Percentiles rank a stretch among this genome's conserved stretches.
Evolutionary conservation across 92 coral and sea anemone genomes (phyloP).

Genomic region (Parazoanthus swiftii): DNA sequence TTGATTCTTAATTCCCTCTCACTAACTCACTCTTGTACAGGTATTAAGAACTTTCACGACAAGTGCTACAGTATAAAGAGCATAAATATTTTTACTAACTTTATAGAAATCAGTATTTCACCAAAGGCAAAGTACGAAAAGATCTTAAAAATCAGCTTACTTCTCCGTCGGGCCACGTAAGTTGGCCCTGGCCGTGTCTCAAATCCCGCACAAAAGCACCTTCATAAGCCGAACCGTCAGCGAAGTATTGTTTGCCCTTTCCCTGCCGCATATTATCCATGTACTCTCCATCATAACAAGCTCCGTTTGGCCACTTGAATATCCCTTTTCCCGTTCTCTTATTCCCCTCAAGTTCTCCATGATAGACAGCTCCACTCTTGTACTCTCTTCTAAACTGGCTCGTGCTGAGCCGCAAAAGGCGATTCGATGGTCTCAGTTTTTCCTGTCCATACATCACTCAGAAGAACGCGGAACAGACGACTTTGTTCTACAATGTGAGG

Average conservation of each 20-base stretch:
- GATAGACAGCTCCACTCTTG: conserved; percentile 87
- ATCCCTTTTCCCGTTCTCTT: conserved; percentile 88
- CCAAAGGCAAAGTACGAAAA: not conserved
- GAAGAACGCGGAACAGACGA: not conserved
- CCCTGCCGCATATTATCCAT: conserved; percentile 91
- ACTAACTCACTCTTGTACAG: not conserved
- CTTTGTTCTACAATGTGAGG: not conserved
- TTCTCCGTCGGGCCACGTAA: conserved; percentile 90
- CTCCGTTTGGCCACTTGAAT: conserved; percentile 97
- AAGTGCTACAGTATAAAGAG: not conserved
- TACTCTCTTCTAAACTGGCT: conserved; percentile 84
- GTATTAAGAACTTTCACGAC: not conserved
- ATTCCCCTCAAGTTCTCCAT: conserved; percentile 80
- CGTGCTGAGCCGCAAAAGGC: conserved; percentile 79
- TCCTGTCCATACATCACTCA: conserved; percentile 27
- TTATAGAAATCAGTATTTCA: not conserved
- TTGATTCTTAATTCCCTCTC: not conserved
- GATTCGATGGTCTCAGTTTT: conserved; percentile 51
- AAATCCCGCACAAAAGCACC: conserved; percentile 82
- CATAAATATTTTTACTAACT: not conserved
- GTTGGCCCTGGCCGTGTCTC: conserved; percentile 85
- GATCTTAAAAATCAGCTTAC: conserved; percentile 42
- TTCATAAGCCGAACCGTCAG: conserved; percentile 84
- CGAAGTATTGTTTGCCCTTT: conserved; percentile 86
- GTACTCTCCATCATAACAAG: conserved; percentile 93